Evolutionary conservation across 2,113 vertebrate genomes (phyloP), one percentile per base, ranked within the genome.

Genomic region (Cryptotis parvus): DNA sequence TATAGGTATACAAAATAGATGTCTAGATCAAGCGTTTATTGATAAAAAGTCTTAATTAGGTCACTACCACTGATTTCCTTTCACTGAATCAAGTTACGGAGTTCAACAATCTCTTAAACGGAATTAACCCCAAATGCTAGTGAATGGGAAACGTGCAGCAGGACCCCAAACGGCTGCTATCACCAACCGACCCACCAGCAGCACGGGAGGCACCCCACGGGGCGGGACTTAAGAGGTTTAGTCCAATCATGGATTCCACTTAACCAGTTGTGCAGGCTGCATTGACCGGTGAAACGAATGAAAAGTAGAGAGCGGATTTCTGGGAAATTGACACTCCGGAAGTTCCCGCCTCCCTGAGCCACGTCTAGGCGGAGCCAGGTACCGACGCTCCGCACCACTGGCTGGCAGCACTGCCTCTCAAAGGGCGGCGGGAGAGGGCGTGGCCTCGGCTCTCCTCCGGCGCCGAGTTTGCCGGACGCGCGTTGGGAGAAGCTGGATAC

Each of bases 131-230:
- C 24, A 79, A 31, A 10, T 1, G 6, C 22, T 15, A 39, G 20
- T 0, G 11, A 49, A 39, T 1, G 6, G 1, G 37, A 1, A 2
- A 31, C 10, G 0, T 1, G 12, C 0, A n/a, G 4, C 3, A 15
- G 0, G 5, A 3, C 8, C 2, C 8, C 1, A 2, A 4, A 0
- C 1, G 1, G 27, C 15, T 16, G 3, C 0, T 4, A 4, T 20
- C 6, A 14, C 1, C 4, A 0, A 73, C 9, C 26, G 3, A 43
- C 63, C 18, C 0, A 2, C 1, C 16, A 31, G 35, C 37, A 11
- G 26, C 6, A 2, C 26, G 0, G 22, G 16, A 41, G 0, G 14
- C 16, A 9, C 29, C 24, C 6, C 3, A n/a, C n/a, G n/a, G 9
- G 72, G 26, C 39, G 43, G 39, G 43, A n/a, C 12, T 29, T 66